A percentile compares a stretch with the other conserved stretches of the same genome.
Evolutionary conservation across 2,888 invertebrate species (phyloP).

Genomic region (Coleophora flavipennella): DNA sequence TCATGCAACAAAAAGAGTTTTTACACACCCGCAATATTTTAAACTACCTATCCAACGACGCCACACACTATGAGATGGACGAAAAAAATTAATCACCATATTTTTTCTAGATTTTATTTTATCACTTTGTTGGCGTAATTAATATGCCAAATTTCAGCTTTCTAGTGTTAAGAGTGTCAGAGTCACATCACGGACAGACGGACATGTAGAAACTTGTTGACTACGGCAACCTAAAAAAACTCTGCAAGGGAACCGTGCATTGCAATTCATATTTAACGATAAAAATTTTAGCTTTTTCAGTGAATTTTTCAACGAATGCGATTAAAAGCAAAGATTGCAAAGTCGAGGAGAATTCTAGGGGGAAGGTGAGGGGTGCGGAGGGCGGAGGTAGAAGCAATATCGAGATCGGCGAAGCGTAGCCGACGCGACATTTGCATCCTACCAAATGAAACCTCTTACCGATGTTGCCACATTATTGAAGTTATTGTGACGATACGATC

Average conservation of each 20-base stretch:
- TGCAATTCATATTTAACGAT: constrained; percentile 12
- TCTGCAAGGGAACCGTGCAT: constrained; percentile 10
- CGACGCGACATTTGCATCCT: constrained; percentile 55
- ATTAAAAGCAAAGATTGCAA: constrained; percentile 54
- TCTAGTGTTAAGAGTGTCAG: no score
- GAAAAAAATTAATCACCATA: no score
- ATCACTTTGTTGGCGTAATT: no score
- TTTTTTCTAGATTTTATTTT: no score
- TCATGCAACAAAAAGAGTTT: no score
- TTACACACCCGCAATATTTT: no score
- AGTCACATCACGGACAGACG: no score
- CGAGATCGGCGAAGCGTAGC: constrained; percentile 41
- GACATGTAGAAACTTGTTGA: no score
- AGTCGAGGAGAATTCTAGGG: constrained; percentile 30
- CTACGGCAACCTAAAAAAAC: no score
- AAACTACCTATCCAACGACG: no score
- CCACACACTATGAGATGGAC: no score
- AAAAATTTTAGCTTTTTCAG: constrained; percentile 44
- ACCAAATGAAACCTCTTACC: constrained; percentile 43
- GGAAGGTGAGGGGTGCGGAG: constrained; percentile 12
- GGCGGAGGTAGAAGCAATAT: constrained; percentile 33
- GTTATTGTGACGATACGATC: constrained; percentile 29
- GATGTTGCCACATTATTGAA: constrained; percentile 42
- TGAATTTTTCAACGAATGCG: constrained; percentile 25
- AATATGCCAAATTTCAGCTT: no score